Percentiles rank a stretch among this genome's conserved stretches.
These are phyloP conservation scores for Parnassius orleans DNA, from an alignment of 2,888 invertebrate species.

Conservation along the genomic window DNA sequence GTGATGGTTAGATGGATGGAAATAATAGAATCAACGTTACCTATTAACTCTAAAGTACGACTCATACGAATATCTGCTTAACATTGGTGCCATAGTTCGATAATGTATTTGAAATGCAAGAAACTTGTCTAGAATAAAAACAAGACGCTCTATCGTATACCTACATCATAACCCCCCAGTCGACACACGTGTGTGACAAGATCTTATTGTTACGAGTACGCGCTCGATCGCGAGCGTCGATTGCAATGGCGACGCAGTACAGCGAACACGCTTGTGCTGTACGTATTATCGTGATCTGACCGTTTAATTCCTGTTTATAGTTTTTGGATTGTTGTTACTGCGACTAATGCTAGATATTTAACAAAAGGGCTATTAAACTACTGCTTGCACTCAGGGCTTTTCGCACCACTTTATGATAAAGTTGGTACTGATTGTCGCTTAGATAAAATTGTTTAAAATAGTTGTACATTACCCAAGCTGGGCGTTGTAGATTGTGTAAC, in stretches of 20 bases:
- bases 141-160: conserved; percentile 10
- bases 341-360: conserved; percentile 26
- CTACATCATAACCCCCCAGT: conserved; percentile 43
- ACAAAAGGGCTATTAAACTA: conserved; percentile 26
- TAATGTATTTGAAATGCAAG: no score
- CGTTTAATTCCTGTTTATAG: conserved; percentile 38
- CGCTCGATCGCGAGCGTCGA: conserved; percentile 48
- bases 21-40: no score
- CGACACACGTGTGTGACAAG: conserved; percentile 71
- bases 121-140: no score
- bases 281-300: conserved; percentile 40
- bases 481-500: conserved; percentile 18
- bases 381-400: conserved; percentile 12
- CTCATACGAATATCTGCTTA: no score
- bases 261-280: conserved; percentile 46
- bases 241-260: conserved; percentile 48
- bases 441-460: conserved; percentile 24
- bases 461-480: conserved; percentile 4
- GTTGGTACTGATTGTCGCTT: conserved; percentile 20
- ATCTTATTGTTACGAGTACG: conserved; percentile 63
- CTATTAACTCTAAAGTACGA: no score
- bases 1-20: no score
- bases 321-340: conserved; percentile 35
- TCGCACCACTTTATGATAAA: conserved; percentile 26
- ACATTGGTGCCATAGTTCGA: no score